These are phyloP conservation scores for Aix galericulata DNA, from an alignment of 2,113 vertebrate genomes.

Conservation along the genomic window DNA sequence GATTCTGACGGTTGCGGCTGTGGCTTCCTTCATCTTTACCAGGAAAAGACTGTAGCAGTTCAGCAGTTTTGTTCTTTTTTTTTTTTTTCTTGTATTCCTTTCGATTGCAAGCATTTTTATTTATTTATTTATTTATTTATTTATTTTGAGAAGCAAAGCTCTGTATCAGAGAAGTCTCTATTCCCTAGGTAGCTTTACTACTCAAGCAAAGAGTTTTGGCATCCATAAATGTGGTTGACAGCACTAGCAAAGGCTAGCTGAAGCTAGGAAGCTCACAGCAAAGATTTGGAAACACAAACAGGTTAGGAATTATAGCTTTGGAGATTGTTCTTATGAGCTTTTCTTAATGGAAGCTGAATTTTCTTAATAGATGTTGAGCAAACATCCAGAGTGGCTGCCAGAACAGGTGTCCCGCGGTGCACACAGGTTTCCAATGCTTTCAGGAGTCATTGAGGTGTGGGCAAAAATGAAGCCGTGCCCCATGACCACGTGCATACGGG, in stretches of 20 bases:
- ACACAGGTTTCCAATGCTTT: rapidly evolving
- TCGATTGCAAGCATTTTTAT: not conserved
- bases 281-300: not conserved
- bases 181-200: not conserved
- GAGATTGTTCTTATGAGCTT: not conserved
- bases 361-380: not conserved
- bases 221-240: not conserved
- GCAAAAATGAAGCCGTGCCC: not conserved
- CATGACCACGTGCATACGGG: rapidly evolving
- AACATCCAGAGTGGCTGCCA: not conserved
- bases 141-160: not conserved
- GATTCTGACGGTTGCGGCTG: not conserved
- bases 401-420: not conserved
- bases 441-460: not conserved
- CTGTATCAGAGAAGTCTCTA: not conserved
- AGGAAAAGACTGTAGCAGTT: not conserved
- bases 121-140: too few species aligned
- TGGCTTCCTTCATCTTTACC: not conserved
- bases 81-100: rapidly evolving
- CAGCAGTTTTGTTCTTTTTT: not conserved
- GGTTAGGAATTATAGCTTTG: not conserved
- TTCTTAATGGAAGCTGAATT: not conserved
- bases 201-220: not conserved
- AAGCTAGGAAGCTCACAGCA: not conserved
- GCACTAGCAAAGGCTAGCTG: not conserved